Percentiles rank a stretch among this genome's conserved stretches.
Evolutionary conservation across 2,113 vertebrate species (phyloP).

Genomic region (Atlantisia rogersi): DNA sequence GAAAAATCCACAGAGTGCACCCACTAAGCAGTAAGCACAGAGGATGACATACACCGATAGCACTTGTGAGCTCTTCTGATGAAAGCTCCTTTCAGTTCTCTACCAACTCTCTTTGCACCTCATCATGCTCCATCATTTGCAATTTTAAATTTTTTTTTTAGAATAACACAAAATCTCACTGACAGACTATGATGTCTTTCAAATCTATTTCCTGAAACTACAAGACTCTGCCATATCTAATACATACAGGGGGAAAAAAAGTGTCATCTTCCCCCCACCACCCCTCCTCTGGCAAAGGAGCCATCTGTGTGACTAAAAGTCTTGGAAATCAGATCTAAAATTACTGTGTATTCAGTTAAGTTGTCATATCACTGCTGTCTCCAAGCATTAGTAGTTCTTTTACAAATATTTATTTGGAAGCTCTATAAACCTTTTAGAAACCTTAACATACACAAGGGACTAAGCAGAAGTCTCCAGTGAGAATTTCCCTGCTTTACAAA

Average conservation of each 20-base stretch:
- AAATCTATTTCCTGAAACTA: neutral
- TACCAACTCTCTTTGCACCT: neutral
- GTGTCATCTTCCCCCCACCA: fast-evolving
- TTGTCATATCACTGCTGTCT: neutral
- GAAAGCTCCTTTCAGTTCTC: neutral
- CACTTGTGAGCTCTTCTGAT: fast-evolving
- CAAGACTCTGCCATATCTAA: neutral
- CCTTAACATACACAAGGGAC: neutral
- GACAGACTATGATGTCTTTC: fast-evolving
- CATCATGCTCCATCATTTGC: neutral
- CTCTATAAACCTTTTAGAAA: neutral
- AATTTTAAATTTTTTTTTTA: neutral
- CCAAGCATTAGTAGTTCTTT: neutral
- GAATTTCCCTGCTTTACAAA: neutral
- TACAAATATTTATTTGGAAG: constrained; percentile 5
- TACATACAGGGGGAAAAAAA: neutral
- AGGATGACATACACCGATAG: fast-evolving
- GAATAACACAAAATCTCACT: neutral
- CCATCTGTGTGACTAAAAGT: neutral
- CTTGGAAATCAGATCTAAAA: neutral
- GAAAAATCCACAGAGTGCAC: neutral
- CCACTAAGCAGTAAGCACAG: neutral
- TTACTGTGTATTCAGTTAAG: neutral
- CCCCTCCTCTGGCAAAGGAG: neutral
- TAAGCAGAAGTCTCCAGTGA: neutral